Evolutionary conservation across 1,140 invertebrate species (phyloP).

Genomic region (Aphis gossypii): DNA sequence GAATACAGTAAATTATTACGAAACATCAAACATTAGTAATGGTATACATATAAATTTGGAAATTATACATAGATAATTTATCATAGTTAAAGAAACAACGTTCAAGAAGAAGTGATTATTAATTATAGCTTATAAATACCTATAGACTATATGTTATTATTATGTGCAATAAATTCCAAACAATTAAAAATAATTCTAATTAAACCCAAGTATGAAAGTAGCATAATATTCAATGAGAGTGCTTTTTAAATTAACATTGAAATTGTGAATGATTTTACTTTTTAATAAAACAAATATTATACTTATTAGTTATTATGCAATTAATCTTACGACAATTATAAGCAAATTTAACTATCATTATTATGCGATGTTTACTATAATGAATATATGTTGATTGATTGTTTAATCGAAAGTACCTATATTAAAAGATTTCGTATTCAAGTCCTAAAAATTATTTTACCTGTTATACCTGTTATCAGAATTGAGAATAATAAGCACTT

Average conservation of each 20-base stretch:
- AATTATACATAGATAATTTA: too few relatives aligned
- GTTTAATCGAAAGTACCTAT: too few relatives aligned
- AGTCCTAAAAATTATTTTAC: background rate
- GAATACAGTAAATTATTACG: background rate
- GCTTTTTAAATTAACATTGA: conserved; percentile 1
- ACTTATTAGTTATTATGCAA: background rate
- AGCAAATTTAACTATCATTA: background rate
- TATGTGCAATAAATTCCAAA: background rate
- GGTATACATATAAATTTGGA: background rate
- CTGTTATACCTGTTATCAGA: background rate
- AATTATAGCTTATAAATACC: background rate
- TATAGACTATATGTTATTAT: background rate
- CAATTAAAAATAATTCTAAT: background rate
- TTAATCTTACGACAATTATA: background rate
- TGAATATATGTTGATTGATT: background rate
- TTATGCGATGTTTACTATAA: background rate
- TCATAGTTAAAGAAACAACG: background rate
- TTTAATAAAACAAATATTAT: background rate
- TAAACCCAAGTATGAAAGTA: background rate
- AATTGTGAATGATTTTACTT: background rate
- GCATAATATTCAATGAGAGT: background rate
- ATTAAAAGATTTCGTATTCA: too few relatives aligned
- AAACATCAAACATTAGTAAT: background rate
- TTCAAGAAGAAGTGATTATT: background rate
- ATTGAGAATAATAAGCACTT: background rate